A percentile compares a stretch with the other conserved stretches of the same genome.
Conservation (phyloP, 2,888 invertebrate genomes). For the Troides helena region DNA sequence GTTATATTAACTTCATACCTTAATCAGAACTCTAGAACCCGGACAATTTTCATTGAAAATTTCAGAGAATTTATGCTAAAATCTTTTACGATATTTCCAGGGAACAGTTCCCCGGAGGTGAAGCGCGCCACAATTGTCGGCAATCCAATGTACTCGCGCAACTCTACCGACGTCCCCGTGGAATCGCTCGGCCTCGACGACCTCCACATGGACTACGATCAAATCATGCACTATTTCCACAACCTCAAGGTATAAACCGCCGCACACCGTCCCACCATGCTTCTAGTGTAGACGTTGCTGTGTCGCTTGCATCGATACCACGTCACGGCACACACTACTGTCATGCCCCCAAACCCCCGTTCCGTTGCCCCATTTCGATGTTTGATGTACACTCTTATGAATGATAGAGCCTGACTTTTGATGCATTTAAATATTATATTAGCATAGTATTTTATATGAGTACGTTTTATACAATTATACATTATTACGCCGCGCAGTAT, state of each 20-base stretch:
- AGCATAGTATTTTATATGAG: conserved; percentile 72
- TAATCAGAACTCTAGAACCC: too few relatives aligned
- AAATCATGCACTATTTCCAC: conserved; percentile 99
- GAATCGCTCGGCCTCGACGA: conserved; percentile 88
- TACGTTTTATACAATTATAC: conserved; percentile 72
- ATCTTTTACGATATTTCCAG: conserved; percentile 39
- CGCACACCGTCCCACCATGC: conserved; percentile 64
- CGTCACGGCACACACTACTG: conserved; percentile 46
- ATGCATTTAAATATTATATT: conserved; percentile 68
- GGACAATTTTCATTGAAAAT: too few relatives aligned
- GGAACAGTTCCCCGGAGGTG: conserved; percentile 81
- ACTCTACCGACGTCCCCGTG: conserved; percentile 64
- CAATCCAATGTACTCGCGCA: conserved; percentile 91
- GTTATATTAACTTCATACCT: too few relatives aligned
- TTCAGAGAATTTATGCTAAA: not conserved
- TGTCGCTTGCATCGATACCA: conserved; percentile 61
- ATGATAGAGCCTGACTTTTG: conserved; percentile 72
- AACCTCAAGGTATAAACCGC: conserved; percentile 91
- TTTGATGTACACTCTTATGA: conserved; percentile 70
- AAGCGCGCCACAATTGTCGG: conserved; percentile 92
- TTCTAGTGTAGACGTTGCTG: conserved; percentile 75
- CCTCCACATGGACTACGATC: conserved; percentile 97
- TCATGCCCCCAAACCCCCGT: conserved; percentile 40
- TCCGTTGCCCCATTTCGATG: conserved; percentile 56
- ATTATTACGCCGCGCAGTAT: conserved; percentile 68